Evolutionary conservation across 2,113 vertebrate genomes (phyloP).

Genomic region (Isurus oxyrinchus): DNA sequence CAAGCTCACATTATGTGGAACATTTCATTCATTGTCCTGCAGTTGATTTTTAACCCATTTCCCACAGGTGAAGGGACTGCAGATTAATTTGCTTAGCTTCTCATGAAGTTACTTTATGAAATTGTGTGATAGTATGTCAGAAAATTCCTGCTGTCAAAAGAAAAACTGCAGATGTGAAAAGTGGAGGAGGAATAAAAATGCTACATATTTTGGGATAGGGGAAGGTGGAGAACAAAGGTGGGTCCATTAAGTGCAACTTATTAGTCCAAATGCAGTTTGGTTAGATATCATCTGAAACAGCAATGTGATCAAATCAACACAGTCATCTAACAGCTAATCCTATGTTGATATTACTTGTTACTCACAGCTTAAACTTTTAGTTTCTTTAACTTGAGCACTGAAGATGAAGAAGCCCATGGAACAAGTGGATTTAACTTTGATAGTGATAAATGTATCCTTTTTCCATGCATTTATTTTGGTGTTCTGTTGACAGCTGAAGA

Average conservation of each 20-base stretch:
- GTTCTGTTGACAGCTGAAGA: background rate
- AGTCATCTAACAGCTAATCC: background rate
- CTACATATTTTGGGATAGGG: background rate
- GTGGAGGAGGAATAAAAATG: background rate
- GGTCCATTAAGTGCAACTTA: background rate
- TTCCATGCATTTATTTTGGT: background rate
- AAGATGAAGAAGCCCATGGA: conserved; percentile 54
- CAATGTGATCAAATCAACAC: background rate
- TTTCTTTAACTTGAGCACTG: conserved; percentile 62
- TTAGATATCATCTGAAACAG: background rate
- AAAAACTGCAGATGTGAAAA: background rate
- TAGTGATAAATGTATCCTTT: conserved; percentile 68
- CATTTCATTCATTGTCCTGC: background rate
- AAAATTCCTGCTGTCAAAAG: background rate
- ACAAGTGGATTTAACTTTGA: conserved; percentile 40
- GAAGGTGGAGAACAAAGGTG: background rate
- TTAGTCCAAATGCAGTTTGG: background rate
- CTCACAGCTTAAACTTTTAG: background rate
- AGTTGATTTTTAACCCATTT: background rate
- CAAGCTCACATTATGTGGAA: background rate
- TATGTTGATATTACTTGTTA: background rate
- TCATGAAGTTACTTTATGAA: background rate
- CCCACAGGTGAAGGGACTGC: background rate
- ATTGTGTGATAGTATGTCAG: background rate
- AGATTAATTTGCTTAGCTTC: background rate